These are phyloP conservation scores for Lepidonotus clava DNA, from an alignment of 2,888 invertebrate species.

Conservation along the genomic window DNA sequence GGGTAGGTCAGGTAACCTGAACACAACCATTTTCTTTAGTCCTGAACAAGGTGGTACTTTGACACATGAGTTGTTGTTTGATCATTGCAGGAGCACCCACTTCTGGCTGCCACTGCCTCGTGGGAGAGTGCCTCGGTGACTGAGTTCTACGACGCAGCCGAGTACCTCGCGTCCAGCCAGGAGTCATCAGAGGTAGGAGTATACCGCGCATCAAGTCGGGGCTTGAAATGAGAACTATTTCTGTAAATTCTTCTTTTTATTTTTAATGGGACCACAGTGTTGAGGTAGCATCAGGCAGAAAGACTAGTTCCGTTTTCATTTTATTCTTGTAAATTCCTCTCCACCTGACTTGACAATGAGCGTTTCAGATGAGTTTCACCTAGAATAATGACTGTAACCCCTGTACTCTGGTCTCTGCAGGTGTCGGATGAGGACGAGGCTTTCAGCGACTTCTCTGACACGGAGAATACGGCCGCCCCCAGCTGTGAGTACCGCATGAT, in stretches of 20 bases:
- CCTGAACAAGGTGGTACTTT: too few species aligned
- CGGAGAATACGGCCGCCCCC: constrained; percentile 75
- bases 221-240: too few species aligned
- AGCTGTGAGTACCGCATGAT: constrained; percentile 58
- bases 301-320: too few species aligned
- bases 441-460: constrained; percentile 86
- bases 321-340: too few species aligned
- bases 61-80: background rate
- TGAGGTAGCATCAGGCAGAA: too few species aligned
- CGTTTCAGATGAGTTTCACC: too few species aligned
- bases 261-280: too few species aligned
- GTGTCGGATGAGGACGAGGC: constrained; percentile 80
- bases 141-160: constrained; percentile 91
- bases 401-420: background rate
- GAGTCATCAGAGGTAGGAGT: constrained; percentile 90
- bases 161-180: constrained; percentile 83
- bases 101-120: constrained; percentile 60
- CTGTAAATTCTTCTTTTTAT: too few species aligned
- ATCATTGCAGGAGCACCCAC: constrained; percentile 52
- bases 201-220: too few species aligned
- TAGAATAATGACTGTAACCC: too few species aligned
- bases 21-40: background rate
- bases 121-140: constrained; percentile 86
- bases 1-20: background rate
- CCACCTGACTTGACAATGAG: too few species aligned